A percentile compares a stretch with the other conserved stretches of the same genome.
phyloP scores from a whole-genome alignment of 2,888 invertebrate genomes.

The Macaria notata region DNA sequence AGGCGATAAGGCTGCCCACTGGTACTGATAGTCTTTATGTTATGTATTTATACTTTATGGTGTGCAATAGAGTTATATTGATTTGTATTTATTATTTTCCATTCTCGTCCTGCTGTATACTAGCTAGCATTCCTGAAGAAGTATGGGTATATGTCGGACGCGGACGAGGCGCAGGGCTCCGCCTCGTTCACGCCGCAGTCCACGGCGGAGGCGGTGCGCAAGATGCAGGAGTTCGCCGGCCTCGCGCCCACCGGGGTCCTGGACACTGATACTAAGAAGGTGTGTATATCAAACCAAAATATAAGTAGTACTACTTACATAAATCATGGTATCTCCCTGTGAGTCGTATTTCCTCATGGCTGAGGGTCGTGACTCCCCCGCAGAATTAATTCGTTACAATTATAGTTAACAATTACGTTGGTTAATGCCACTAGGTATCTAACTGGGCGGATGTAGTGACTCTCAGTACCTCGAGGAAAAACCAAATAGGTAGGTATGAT shows the following conservation, averaged over 20 bases:
- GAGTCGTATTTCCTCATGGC: background rate
- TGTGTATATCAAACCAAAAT: constrained; percentile 38
- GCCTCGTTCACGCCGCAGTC: constrained; percentile 83
- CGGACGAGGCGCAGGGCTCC: constrained; percentile 39
- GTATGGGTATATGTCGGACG: constrained; percentile 86
- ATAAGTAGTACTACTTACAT: background rate
- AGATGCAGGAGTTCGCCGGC: constrained; percentile 87
- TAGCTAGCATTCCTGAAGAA: constrained; percentile 86
- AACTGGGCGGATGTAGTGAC: background rate
- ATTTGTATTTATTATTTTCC: too few species aligned
- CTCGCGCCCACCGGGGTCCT: constrained; percentile 86
- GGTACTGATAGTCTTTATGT: too few species aligned
- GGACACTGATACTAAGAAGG: constrained; percentile 84
- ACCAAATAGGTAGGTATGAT: too few species aligned
- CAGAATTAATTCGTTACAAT: background rate
- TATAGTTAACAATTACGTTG: too few species aligned
- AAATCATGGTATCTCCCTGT: background rate
- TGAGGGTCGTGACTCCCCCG: too few species aligned
- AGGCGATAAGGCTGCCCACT: too few species aligned
- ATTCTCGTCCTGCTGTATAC: too few species aligned
- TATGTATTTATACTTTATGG: too few species aligned
- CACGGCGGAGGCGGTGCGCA: constrained; percentile 83
- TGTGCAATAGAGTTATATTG: too few species aligned
- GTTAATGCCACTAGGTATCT: background rate
- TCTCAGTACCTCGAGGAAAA: too few species aligned